Percentiles rank a stretch among this genome's conserved stretches.
These are phyloP conservation scores for Distichodus sexfasciatus DNA, from an alignment of 2,797 vertebrate genomes.

Conservation along the genomic window DNA sequence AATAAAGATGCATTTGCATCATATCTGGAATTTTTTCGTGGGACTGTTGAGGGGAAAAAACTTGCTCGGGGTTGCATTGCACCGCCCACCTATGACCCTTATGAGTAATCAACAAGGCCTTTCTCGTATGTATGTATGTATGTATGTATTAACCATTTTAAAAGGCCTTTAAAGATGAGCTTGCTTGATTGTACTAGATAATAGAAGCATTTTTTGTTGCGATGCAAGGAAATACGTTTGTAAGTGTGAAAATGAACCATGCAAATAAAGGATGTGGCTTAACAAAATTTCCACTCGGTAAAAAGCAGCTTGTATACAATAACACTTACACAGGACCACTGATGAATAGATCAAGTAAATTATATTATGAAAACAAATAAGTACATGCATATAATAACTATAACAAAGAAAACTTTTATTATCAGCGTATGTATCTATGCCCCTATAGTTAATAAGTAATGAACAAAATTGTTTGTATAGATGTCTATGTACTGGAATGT, in stretches of 20 bases:
- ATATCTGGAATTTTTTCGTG: constrained; percentile 65
- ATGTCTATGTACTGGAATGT: no score
- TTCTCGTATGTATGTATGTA: no score
- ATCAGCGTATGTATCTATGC: no score
- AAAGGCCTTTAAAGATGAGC: background rate
- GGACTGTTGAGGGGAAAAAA: constrained; percentile 65
- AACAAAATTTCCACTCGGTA: background rate
- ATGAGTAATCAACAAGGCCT: background rate
- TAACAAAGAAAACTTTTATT: no score
- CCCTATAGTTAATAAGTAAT: no score
- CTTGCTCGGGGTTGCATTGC: constrained; percentile 60
- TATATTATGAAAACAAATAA: no score
- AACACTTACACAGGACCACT: background rate
- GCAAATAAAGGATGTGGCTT: background rate
- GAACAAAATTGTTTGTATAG: no score
- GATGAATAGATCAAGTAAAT: no score
- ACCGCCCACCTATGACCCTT: background rate
- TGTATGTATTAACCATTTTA: no score
- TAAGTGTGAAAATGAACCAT: background rate
- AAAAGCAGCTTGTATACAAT: background rate
- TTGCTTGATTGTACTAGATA: background rate
- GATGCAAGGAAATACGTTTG: background rate
- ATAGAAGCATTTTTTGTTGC: background rate
- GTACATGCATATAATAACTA: no score
- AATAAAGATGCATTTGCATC: constrained; percentile 67